phyloP scores from a whole-genome alignment of 2,113 vertebrate species.

The Aviceda subcristata region DNA sequence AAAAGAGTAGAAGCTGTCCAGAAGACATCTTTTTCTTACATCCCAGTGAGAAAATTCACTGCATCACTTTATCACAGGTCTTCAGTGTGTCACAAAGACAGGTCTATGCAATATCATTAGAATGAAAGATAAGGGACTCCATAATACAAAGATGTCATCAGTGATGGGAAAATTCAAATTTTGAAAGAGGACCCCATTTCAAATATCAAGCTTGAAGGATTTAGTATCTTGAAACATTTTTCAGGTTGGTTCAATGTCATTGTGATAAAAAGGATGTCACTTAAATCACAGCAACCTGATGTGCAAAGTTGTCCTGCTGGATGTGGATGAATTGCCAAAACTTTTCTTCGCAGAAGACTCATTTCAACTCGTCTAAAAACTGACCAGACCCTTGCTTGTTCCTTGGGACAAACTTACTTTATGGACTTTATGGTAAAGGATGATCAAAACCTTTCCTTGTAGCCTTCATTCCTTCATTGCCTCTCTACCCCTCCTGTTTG shows the following conservation, averaged over 20 bases:
- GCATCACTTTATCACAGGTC: constrained; percentile 34
- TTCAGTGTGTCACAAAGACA: constrained; percentile 22
- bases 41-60: constrained; percentile 31
- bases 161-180: constrained; percentile 36
- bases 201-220: constrained; percentile 59
- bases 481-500: neutral
- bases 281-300: constrained; percentile 45
- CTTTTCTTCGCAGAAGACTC: neutral
- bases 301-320: neutral
- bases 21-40: neutral
- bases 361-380: neutral
- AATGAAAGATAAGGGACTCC: constrained; percentile 43
- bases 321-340: neutral
- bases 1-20: neutral
- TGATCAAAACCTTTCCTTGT: neutral
- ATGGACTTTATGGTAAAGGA: neutral
- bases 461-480: neutral
- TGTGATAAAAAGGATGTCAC: constrained; percentile 43
- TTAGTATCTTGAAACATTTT: constrained; percentile 58
- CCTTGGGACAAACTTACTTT: neutral
- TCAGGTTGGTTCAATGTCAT: constrained; percentile 40
- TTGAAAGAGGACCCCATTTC: constrained; percentile 38
- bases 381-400: neutral
- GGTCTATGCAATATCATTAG: constrained; percentile 24
- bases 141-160: constrained; percentile 47